These are phyloP conservation scores for Ivindomyrus marchei DNA, from an alignment of 2,113 vertebrate genomes.

Conservation along the genomic window DNA sequence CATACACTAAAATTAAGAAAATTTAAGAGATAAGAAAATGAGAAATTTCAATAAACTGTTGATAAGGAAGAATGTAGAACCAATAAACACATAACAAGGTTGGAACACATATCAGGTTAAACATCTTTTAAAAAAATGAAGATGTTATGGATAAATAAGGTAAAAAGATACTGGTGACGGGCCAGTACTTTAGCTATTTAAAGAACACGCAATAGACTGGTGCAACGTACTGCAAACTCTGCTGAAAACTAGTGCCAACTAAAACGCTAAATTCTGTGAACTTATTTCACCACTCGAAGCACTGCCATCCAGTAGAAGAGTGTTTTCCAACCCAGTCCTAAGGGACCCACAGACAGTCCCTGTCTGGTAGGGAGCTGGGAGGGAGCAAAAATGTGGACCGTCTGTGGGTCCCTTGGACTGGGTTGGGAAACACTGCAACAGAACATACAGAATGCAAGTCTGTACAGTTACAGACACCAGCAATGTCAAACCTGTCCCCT, in stretches of 20 bases:
- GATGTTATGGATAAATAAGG: not conserved
- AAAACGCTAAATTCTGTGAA: not conserved
- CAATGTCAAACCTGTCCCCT: not conserved
- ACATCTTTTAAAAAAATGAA: not conserved
- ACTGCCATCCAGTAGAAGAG: not conserved
- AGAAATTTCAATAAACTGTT: not conserved
- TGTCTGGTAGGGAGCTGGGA: not conserved
- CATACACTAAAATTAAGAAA: not conserved
- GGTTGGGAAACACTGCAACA: not conserved
- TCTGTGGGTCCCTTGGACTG: not conserved
- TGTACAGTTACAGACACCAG: not conserved
- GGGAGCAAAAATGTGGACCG: not conserved
- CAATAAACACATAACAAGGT: not conserved
- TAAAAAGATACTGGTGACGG: not conserved
- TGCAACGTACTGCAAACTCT: not conserved
- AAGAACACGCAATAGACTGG: not conserved
- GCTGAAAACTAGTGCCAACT: not conserved
- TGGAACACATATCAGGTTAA: not conserved
- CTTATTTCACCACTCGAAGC: not conserved
- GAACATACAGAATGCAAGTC: not conserved
- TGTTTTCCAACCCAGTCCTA: not conserved
- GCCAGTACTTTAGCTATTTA: not conserved
- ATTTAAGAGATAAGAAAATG: not conserved
- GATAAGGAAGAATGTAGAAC: not conserved
- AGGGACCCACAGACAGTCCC: not conserved